phyloP scores from a whole-genome alignment of 2,797 vertebrate genomes.

The Coreius guichenoti region DNA sequence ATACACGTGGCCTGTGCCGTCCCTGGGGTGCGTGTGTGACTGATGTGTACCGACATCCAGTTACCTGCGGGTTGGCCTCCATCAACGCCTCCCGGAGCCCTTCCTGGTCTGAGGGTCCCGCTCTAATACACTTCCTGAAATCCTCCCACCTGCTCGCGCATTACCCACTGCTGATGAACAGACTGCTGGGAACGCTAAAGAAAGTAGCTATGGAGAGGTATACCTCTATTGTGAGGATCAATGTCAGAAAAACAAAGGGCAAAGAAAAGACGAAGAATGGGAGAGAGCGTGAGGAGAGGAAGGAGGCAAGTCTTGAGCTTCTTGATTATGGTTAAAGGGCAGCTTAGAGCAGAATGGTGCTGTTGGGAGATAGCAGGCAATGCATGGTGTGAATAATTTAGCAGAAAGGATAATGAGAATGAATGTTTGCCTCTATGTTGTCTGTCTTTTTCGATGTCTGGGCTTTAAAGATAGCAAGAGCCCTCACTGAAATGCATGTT shows the following conservation, averaged over 20 bases:
- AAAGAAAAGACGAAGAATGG: constrained; percentile 42
- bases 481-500: constrained; percentile 58
- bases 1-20: constrained; percentile 17
- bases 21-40: constrained; percentile 28
- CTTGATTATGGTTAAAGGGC: constrained; percentile 65
- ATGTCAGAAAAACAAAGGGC: constrained; percentile 49
- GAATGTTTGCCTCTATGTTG: constrained; percentile 62
- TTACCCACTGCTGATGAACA: constrained; percentile 16
- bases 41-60: constrained; percentile 45
- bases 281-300: constrained; percentile 14
- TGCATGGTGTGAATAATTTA: constrained; percentile 67
- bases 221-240: constrained; percentile 21
- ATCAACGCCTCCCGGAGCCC: constrained; percentile 28
- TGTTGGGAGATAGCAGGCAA: constrained; percentile 61
- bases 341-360: constrained; percentile 58
- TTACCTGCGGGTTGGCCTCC: constrained; percentile 36
- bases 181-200: constrained; percentile 16
- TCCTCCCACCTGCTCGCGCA: not conserved
- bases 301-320: constrained; percentile 45
- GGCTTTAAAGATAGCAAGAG: constrained; percentile 66
- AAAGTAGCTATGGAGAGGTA: constrained; percentile 15
- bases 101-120: not conserved
- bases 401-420: constrained; percentile 70
- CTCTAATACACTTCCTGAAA: constrained; percentile 11
- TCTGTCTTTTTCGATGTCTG: constrained; percentile 62